Base-by-base conservation (phyloP, 1,140 invertebrate genomes). In the Cotesia typhae region DNA sequence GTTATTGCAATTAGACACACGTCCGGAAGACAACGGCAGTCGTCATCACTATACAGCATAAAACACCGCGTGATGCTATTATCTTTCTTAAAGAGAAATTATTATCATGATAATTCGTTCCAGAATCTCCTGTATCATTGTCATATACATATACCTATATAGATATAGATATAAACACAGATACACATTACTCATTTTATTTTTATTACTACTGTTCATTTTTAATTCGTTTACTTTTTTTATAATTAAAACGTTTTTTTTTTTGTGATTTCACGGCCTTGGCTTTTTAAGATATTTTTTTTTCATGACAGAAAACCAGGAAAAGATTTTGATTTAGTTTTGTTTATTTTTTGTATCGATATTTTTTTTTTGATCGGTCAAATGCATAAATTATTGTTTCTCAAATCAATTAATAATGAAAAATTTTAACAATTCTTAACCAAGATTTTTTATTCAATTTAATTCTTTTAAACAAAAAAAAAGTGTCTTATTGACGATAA, bases 1-100 rank as follows among this genome's bases (percentile, higher is more conserved):
- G 63, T 37, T 47, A 47, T 72, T 72, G 67, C 70, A 75, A 75
- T 75, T 75, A 75, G 74, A 65, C 71, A 75, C 74, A 72, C 70
- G 70, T 72, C 61, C 35, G 36, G 55, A 75, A 71, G 66, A 75
- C 65, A 72, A 75, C 60, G 52, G 57, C 60, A 69, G 52, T 57
- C 67, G 51, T 71, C 70, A 69, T 75, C 70, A 59, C 71, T 28
- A 35, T 20, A 53, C 5, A 52, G 41, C 51, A 14, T 41, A 47
- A 47, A 47, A 47, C 41, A 47, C 41, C 47, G 14, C 66, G 66
- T 55, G 63, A 55, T 72, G 74, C 74, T 41, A 75, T 72, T 72
- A 75, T 69, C 41, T 38, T 61, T 47, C 41, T 47, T 47, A 9
- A 47, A 47, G 41, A 47, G 6, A 9, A 47, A 47, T 47, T 47